Base-by-base conservation (phyloP, 2,113 vertebrate genomes). In the Rhea pennata region DNA sequence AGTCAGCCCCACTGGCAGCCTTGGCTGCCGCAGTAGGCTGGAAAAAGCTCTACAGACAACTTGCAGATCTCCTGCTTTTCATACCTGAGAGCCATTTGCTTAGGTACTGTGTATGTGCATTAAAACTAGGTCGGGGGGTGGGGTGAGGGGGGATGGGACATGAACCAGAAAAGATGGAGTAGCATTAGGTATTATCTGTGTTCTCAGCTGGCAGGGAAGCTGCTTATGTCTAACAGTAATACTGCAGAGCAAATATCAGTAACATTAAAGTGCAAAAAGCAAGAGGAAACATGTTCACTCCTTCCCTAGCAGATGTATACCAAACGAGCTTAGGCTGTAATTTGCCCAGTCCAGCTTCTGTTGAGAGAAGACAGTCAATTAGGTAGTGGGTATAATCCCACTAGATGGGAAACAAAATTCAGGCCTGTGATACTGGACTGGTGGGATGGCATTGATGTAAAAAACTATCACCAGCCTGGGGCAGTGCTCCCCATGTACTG, bases 41-140 rank as follows among this genome's bases (percentile, higher is more conserved):
- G 40, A 73, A 23, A 39, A 75, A 88, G 54, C 56, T 40, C 84
- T 66, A 5, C 3, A 5, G 73, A 42, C 72, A 36, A 39, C 54
- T 67, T 64, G 80, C 65, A n/a, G 66, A 71, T 15, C 12, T 86
- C 27, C 66, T 77, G 72, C 62, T 50, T 75, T 44, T 86, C 75
- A 16, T 36, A 46, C 5, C 80, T 0, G 3, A 87, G 70, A 61
- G 54, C 29, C 58, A 4, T 33, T 75, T 40, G 54, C 74, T 83
- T 22, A 14, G 40, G 24, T 22, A 36, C 8, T 13, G 10, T 6
- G 33, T 17, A 31, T 13, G 29, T 14, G 36, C 12, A 1, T 10
- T 2, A 46, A 71, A 97, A 95, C 29, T 87, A 74, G 96, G 95
- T 87, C 97, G 95, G 90, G 12, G 87, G 58, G 9, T 36, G 36